These are phyloP conservation scores for Scomberomorus guttatus DNA, from an alignment of 2,797 vertebrate genomes.

Conservation along the genomic window DNA sequence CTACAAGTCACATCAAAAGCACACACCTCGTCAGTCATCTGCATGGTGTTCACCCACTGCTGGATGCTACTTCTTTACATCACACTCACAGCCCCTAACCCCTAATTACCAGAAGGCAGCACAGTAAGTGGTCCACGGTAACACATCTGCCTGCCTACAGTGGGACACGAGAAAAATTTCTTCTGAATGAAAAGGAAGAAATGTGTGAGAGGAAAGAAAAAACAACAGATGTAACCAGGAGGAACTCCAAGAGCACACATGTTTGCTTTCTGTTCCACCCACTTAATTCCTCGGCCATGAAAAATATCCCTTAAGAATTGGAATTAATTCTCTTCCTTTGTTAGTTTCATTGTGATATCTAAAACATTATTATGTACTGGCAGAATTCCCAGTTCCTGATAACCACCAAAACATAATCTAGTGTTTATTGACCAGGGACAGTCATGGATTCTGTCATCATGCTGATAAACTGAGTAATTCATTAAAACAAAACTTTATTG, in stretches of 20 bases:
- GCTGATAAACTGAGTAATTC: slow-evolving; percentile 2
- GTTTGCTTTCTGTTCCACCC: slow-evolving; percentile 13
- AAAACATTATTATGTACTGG: neutral
- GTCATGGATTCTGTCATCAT: neutral
- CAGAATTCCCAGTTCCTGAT: neutral
- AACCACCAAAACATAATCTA: neutral
- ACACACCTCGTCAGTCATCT: slow-evolving; percentile 51
- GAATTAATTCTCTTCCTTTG: neutral
- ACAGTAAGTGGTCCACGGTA: slow-evolving; percentile 25
- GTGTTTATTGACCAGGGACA: neutral
- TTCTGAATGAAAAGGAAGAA: slow-evolving; percentile 33
- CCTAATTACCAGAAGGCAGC: slow-evolving; percentile 53
- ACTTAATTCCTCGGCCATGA: neutral
- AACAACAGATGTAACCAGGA: slow-evolving; percentile 5
- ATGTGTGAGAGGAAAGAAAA: slow-evolving; percentile 2
- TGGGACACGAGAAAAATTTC: slow-evolving; percentile 9
- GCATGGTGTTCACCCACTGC: slow-evolving; percentile 21
- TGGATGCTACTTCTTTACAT: slow-evolving; percentile 31
- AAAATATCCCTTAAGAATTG: neutral
- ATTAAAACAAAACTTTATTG: neutral
- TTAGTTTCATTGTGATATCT: neutral
- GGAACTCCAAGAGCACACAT: neutral
- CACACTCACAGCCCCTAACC: too few relatives aligned
- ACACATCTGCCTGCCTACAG: slow-evolving; percentile 37
- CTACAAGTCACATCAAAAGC: slow-evolving; percentile 62